These are phyloP conservation scores for Cydia fagiglandana DNA, from an alignment of 1,140 invertebrate genomes.

Conservation along the genomic window DNA sequence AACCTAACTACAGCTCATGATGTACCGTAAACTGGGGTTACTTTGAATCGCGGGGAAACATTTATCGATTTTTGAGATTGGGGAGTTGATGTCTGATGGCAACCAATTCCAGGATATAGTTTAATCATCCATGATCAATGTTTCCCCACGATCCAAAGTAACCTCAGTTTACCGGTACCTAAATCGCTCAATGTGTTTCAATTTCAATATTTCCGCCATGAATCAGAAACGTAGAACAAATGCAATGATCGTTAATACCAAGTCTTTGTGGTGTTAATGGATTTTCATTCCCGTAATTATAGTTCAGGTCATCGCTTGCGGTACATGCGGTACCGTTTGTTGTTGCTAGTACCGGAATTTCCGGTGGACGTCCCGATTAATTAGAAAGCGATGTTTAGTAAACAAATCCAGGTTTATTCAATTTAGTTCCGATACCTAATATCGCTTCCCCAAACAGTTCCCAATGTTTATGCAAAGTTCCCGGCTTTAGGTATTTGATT, in stretches of 20 bases:
- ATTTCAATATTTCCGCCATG: not conserved
- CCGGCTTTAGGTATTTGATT: constrained; percentile 31
- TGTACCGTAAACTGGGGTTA: too few relatives aligned
- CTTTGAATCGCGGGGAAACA: too few relatives aligned
- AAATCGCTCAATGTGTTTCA: not conserved
- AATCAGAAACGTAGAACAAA: not conserved
- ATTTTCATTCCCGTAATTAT: constrained; percentile 18
- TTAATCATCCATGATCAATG: too few relatives aligned
- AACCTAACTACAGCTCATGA: too few relatives aligned
- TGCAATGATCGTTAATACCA: constrained; percentile 41
- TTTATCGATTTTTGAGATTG: too few relatives aligned
- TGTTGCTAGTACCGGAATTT: constrained; percentile 9
- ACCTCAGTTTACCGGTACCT: too few relatives aligned
- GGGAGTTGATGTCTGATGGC: too few relatives aligned
- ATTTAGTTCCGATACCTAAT: constrained; percentile 32
- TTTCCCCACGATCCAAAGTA: too few relatives aligned
- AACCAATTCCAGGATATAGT: too few relatives aligned
- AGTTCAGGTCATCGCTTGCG: not conserved
- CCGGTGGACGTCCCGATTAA: constrained; percentile 13
- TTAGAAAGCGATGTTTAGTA: constrained; percentile 32
- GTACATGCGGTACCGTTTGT: constrained; percentile 12
- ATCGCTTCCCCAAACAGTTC: constrained; percentile 31
- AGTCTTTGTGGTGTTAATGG: not conserved
- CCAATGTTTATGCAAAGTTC: constrained; percentile 30
- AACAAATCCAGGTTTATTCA: constrained; percentile 32